These are phyloP conservation scores for Elephas maximus DNA, from an alignment of 2,113 vertebrate species.

Conservation along the genomic window DNA sequence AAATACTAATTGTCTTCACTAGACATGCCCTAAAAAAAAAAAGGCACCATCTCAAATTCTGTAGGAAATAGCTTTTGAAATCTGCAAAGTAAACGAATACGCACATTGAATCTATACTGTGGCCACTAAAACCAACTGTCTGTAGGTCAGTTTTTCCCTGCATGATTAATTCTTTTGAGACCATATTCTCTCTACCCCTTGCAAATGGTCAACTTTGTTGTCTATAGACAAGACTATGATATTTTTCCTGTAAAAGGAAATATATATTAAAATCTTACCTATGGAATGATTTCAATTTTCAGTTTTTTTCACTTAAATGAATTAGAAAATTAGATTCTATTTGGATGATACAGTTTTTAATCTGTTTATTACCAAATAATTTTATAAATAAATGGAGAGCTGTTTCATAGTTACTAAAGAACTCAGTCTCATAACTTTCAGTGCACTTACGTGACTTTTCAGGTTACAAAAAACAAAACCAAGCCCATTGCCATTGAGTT, in stretches of 20 bases:
- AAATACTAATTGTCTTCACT: neutral
- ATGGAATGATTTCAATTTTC: conserved; percentile 10
- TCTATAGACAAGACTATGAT: neutral
- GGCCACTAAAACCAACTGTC: neutral
- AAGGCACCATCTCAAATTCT: neutral
- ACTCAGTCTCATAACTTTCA: neutral
- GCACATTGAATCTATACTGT: neutral
- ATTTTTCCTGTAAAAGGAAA: neutral
- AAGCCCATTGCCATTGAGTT: no score
- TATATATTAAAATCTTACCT: conserved; percentile 31
- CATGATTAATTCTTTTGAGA: neutral
- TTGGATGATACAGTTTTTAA: conserved; percentile 22
- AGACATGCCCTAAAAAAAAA: neutral
- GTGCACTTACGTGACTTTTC: neutral
- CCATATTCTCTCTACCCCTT: neutral
- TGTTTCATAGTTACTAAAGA: neutral
- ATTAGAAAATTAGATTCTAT: neutral
- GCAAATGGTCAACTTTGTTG: neutral
- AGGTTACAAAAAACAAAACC: neutral
- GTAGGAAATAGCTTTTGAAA: neutral
- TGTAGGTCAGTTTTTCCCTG: neutral
- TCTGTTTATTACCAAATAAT: neutral
- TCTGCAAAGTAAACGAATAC: neutral
- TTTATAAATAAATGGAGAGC: neutral
- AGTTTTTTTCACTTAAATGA: neutral